Conservation (phyloP, 2,113 vertebrate species). For the Petrocephalus zakoni region DNA sequence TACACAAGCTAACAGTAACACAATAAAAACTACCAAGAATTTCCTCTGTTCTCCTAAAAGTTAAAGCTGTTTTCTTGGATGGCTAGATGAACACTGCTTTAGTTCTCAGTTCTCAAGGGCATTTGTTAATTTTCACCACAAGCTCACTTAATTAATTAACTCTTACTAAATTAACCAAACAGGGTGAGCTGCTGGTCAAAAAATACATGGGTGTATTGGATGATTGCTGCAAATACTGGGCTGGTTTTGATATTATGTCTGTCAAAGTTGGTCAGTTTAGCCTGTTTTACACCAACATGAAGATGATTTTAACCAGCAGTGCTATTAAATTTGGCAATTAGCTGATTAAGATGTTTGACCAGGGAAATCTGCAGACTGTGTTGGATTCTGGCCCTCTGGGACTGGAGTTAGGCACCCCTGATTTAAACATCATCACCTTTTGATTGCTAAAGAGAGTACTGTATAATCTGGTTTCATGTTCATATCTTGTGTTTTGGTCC, state of each 20-base stretch:
- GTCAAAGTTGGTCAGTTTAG: no score
- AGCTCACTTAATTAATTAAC: background rate
- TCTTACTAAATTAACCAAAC: no score
- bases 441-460: background rate
- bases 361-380: no score
- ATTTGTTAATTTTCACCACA: background rate
- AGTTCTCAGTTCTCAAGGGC: background rate
- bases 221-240: no score
- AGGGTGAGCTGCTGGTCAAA: no score
- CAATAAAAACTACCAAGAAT: background rate
- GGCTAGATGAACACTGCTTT: background rate
- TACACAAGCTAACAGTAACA: background rate
- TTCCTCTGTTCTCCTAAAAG: background rate
- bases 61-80: background rate
- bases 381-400: no score
- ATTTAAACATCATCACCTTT: background rate
- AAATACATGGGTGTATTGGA: no score
- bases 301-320: background rate
- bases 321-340: no score
- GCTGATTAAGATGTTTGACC: no score
- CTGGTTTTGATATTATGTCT: no score
- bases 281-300: background rate
- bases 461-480: background rate
- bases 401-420: no score
- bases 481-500: background rate